phyloP scores from a whole-genome alignment of 2,888 invertebrate genomes.

The Aleiodes leptofemur region DNA sequence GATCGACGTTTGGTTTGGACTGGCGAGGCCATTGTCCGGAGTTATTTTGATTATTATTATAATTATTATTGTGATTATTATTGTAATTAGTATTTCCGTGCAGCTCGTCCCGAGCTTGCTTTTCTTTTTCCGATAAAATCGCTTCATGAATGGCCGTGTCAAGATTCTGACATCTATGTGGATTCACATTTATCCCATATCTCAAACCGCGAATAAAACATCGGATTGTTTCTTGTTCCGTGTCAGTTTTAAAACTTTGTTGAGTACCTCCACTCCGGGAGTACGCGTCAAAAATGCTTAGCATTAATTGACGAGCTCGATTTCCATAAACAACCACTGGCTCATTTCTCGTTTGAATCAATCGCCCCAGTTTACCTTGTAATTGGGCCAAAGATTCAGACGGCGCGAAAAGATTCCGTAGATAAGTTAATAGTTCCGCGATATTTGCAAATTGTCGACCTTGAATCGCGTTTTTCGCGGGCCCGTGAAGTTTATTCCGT shows the following conservation, averaged over 20 bases:
- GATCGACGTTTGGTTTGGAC: no score
- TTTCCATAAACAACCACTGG: slow-evolving; percentile 3
- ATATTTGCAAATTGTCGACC: not conserved
- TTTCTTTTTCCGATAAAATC: not conserved
- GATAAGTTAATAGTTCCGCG: not conserved
- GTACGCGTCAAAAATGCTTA: not conserved
- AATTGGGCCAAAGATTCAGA: slow-evolving; percentile 7
- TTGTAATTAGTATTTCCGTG: not conserved
- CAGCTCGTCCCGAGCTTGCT: not conserved
- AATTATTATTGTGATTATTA: no score
- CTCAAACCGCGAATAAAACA: not conserved
- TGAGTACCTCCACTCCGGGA: not conserved
- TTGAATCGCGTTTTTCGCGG: slow-evolving; percentile 4
- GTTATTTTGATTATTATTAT: no score
- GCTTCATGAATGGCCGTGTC: not conserved
- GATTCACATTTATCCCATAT: not conserved
- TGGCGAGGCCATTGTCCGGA: no score
- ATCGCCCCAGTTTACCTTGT: slow-evolving; percentile 16
- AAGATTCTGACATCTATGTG: not conserved
- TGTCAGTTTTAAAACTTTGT: not conserved
- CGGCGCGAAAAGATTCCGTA: slow-evolving; percentile 17
- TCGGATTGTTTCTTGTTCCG: not conserved
- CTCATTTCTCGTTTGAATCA: slow-evolving; percentile 15
- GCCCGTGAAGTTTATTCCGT: slow-evolving; percentile 13
- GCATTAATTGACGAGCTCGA: slow-evolving; percentile 6